Evolutionary conservation across 2,888 invertebrate species (phyloP).

Genomic region (Chromoteleia sp.): DNA sequence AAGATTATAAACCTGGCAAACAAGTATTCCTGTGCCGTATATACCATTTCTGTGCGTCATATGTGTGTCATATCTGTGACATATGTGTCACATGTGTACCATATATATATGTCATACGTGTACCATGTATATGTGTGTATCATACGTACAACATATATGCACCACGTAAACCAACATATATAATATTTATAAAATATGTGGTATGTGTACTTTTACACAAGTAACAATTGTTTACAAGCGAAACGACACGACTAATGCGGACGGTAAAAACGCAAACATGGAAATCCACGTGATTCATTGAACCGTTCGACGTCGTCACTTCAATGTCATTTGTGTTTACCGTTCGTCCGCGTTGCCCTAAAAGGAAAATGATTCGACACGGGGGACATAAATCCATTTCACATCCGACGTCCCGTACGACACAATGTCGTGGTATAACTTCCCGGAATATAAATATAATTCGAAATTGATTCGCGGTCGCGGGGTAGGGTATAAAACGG

Average conservation of each 20-base stretch:
- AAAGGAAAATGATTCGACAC: conserved; percentile 66
- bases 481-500: neutral
- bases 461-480: neutral
- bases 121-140: too few species aligned
- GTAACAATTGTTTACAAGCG: conserved; percentile 26
- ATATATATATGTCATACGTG: too few species aligned
- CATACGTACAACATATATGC: too few species aligned
- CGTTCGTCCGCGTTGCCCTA: conserved; percentile 50
- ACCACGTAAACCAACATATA: too few species aligned
- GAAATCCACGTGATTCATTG: conserved; percentile 52
- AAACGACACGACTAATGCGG: conserved; percentile 13
- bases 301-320: conserved; percentile 61
- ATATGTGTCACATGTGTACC: too few species aligned
- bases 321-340: conserved; percentile 64
- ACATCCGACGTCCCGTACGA: conserved; percentile 53
- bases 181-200: too few species aligned
- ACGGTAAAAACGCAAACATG: conserved; percentile 24
- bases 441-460: neutral
- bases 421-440: conserved; percentile 43
- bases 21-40: too few species aligned
- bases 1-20: too few species aligned
- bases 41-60: too few species aligned
- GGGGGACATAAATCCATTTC: conserved; percentile 59
- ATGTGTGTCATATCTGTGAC: too few species aligned
- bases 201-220: too few species aligned